Evolutionary conservation across 2,888 invertebrate genomes (phyloP).

Genomic region (Nephrotoma appendiculata): DNA sequence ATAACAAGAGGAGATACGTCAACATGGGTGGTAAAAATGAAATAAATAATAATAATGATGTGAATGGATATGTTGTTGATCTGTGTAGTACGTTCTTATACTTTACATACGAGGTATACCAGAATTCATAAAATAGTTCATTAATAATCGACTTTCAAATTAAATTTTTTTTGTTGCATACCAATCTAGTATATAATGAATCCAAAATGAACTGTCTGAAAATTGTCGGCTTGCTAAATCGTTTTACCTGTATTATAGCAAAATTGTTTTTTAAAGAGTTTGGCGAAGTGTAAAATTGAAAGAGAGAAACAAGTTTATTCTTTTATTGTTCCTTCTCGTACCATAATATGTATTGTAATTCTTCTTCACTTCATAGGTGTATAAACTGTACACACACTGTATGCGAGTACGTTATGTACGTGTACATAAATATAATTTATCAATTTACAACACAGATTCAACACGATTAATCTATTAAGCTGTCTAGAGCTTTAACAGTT

Average conservation of each 20-base stretch:
- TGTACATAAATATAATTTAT: neutral
- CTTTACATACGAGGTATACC: neutral
- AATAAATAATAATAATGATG: slow-evolving; percentile 1
- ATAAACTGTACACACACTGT: neutral
- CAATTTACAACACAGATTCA: neutral
- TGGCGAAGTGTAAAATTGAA: neutral
- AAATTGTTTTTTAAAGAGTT: neutral
- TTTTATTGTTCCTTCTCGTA: neutral
- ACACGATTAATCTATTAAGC: neutral
- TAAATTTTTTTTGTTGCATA: neutral
- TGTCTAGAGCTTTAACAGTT: neutral
- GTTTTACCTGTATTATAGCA: neutral
- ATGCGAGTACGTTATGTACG: neutral
- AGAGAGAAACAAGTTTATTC: neutral
- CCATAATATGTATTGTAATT: neutral
- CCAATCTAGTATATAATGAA: neutral
- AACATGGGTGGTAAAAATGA: slow-evolving; percentile 10
- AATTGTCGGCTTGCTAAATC: neutral
- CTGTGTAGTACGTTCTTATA: neutral
- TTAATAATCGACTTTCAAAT: neutral
- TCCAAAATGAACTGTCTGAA: neutral
- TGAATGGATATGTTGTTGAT: neutral
- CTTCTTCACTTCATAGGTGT: neutral
- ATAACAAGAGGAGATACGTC: slow-evolving; percentile 6
- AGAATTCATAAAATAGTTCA: neutral